Conservation (phyloP, 1,140 invertebrate species). For the Drosophila setifemur region DNA sequence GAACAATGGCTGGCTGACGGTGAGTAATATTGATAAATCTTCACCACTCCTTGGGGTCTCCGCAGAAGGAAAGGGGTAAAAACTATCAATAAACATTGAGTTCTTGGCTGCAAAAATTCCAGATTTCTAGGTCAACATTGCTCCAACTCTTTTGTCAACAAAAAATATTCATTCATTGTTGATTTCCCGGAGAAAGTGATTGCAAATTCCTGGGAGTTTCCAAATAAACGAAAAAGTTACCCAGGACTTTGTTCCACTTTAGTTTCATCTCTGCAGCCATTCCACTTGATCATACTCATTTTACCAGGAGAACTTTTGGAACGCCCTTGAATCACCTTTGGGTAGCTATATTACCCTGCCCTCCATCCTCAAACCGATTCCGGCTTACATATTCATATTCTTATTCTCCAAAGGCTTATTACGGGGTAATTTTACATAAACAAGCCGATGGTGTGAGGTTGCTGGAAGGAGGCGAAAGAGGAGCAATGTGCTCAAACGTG, state of each 20-base stretch:
- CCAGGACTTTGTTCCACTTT: too few species aligned
- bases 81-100: slow-evolving; percentile 21
- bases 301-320: background rate
- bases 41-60: slow-evolving; percentile 23
- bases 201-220: too few species aligned
- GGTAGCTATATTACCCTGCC: background rate
- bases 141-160: slow-evolving; percentile 4
- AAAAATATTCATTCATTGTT: slow-evolving; percentile 7
- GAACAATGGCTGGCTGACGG: slow-evolving; percentile 41
- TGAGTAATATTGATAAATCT: slow-evolving; percentile 47
- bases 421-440: slow-evolving; percentile 16
- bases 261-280: too few species aligned
- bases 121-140: slow-evolving; percentile 26
- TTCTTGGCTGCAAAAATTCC: background rate
- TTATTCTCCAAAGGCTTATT: slow-evolving; percentile 33
- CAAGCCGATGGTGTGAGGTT: background rate
- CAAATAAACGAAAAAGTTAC: too few species aligned
- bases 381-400: slow-evolving; percentile 19
- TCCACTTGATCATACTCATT: too few species aligned
- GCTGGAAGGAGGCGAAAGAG: too few species aligned
- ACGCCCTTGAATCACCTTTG: background rate
- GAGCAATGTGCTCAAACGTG: background rate
- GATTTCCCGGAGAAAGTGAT: background rate
- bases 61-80: slow-evolving; percentile 1
- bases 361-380: slow-evolving; percentile 2